Percentiles rank a stretch among this genome's conserved stretches.
These are phyloP conservation scores for Charina bottae DNA, from an alignment of 2,113 vertebrate genomes.

Conservation along the genomic window DNA sequence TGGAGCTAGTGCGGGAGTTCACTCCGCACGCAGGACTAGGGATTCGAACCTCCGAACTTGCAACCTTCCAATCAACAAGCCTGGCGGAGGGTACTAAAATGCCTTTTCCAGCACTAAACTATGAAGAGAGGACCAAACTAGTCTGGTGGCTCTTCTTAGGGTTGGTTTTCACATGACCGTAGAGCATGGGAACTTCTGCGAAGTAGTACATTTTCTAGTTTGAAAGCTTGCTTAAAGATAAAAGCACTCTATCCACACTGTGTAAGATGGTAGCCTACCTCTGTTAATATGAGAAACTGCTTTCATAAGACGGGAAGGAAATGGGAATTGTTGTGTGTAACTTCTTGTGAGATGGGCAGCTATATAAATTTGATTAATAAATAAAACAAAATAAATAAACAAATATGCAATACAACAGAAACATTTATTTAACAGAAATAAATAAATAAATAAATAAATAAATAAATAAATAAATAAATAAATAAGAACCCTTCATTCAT, in stretches of 20 bases:
- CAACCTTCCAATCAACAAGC: too few species aligned
- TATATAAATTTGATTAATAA: too few species aligned
- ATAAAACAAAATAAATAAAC: too few species aligned
- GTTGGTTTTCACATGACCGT: background rate
- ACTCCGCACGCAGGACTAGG: too few species aligned
- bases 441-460: background rate
- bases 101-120: background rate
- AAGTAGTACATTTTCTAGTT: background rate
- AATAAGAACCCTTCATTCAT: background rate
- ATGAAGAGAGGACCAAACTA: background rate
- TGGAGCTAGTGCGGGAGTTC: too few species aligned
- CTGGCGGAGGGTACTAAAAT: background rate
- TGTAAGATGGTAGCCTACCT: background rate
- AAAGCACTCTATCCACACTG: background rate
- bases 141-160: background rate
- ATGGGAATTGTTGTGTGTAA: background rate
- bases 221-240: background rate
- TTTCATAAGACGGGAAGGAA: background rate
- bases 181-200: background rate
- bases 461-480: background rate
- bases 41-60: too few species aligned
- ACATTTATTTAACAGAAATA: background rate
- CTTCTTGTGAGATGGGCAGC: background rate
- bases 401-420: background rate
- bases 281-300: background rate